Conservation (phyloP, 2,888 invertebrate species). For the Apantesis nais region DNA sequence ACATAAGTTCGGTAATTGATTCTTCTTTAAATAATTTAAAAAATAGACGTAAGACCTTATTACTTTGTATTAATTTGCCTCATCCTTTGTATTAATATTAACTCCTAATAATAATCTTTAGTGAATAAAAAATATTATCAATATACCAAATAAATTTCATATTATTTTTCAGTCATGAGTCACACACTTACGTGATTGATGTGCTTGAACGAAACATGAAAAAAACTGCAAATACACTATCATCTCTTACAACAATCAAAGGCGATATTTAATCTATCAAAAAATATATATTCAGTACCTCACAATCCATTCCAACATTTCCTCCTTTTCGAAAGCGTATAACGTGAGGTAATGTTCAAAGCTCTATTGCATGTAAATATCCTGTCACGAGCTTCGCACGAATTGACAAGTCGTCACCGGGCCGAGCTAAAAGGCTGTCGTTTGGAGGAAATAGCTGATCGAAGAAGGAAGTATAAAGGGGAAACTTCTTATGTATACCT, state of each 20-base stretch:
- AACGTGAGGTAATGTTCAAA: conserved; percentile 17
- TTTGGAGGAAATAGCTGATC: conserved; percentile 40
- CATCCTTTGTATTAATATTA: no score
- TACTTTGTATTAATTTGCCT: no score
- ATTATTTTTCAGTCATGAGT: no score
- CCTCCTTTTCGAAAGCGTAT: background rate
- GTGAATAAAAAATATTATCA: no score
- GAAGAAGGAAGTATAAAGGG: conserved; percentile 18
- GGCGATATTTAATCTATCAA: conserved; percentile 1
- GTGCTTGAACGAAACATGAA: background rate
- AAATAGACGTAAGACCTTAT: no score
- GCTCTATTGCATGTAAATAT: conserved; percentile 38
- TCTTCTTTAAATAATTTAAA: no score
- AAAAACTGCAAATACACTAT: background rate
- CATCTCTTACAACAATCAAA: no score
- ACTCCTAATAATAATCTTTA: no score
- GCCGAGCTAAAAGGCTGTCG: conserved; percentile 46
- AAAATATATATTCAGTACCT: conserved; percentile 7
- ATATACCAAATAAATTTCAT: no score
- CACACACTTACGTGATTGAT: no score
- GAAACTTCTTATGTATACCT: background rate
- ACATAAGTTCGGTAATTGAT: no score
- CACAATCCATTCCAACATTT: background rate
- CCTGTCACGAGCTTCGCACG: conserved; percentile 33
- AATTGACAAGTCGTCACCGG: conserved; percentile 42